Evolutionary conservation across 2,888 invertebrate species (phyloP).

Genomic region (Lapara coniferarum): DNA sequence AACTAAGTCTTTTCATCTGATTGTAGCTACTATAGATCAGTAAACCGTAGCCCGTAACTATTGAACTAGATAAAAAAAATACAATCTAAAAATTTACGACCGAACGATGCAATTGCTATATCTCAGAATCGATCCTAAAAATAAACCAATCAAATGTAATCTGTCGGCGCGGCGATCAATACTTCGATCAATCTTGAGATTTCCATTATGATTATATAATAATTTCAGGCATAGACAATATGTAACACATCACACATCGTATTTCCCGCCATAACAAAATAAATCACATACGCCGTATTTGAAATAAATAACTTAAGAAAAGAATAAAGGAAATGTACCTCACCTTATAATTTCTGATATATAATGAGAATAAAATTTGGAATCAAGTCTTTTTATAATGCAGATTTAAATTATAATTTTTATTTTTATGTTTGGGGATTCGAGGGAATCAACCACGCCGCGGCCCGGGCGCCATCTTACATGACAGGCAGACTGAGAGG

Average conservation of each 20-base stretch:
- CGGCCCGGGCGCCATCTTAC: not conserved
- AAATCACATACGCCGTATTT: not conserved
- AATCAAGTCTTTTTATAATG: slow-evolving; percentile 1
- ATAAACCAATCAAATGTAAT: too few relatives aligned
- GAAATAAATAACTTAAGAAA: not conserved
- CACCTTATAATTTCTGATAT: not conserved
- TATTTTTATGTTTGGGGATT: not conserved
- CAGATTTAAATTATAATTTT: not conserved
- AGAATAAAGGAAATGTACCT: not conserved
- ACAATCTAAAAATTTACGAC: too few relatives aligned
- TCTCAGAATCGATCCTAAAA: too few relatives aligned
- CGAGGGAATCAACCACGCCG: not conserved
- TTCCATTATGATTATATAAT: too few relatives aligned
- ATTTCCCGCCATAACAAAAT: slow-evolving; percentile 6
- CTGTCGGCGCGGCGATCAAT: too few relatives aligned
- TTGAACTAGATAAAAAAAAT: too few relatives aligned
- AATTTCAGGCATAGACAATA: too few relatives aligned
- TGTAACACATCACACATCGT: not conserved
- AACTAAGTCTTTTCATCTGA: too few relatives aligned
- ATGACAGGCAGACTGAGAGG: not conserved
- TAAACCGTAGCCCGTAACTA: too few relatives aligned
- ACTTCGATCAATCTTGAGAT: too few relatives aligned
- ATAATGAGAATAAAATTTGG: not conserved
- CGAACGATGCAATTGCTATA: too few relatives aligned
- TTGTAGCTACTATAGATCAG: too few relatives aligned